Base-by-base conservation (phyloP, 2,113 vertebrate species). In the Sterrhoptilus dennistouni region DNA sequence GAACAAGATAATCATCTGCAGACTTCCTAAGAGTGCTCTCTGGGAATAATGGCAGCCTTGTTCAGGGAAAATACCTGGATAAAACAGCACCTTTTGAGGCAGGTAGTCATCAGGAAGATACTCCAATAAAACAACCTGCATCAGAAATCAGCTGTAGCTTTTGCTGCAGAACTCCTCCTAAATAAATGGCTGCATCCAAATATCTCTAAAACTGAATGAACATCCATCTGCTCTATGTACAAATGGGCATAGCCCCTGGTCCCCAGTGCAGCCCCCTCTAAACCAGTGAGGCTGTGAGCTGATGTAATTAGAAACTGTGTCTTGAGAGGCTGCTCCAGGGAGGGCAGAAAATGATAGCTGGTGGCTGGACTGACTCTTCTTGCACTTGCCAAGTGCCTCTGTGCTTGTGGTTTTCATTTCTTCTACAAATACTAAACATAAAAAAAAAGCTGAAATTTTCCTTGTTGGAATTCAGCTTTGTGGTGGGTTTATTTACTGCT, bases 31-130 rank as follows among this genome's bases (percentile, higher is more conserved):
- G 52, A 88, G 35, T 13, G 45, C 56, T 83, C 4, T 8, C 35
- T 5, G 54, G 64, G 87, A 93, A 96, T 91, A 97, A 95, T 52
- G 59, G 29, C 68, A 79, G 60, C 74, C 84, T 97, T 97, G 91
- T 95, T 90, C 6, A 1, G 63, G n/a, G 64, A 76, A 84, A 92
- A 93, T 64, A n/a, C 45, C 54, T 45, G 59, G 64, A 24, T 50
- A n/a, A 61, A 76, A 5, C 72, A 88, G 52, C 18, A 54, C 8
- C 24, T 64, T 77, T 78, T 49, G 45, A 72, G 78, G 47, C 47
- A 80, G 44, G 61, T 45, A 85, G 80, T 90, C 66, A 82, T 59
- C 50, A 38, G 31, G 49, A 47, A 93, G 28, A 31, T 38, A 82
- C 28, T 47, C 45, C 72, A 64, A 78, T 63, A 57, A 42, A 84